These are phyloP conservation scores for Aplysina aerophoba DNA, from an alignment of 37 sponge, comb jelly and placozoan species.

Conservation along the genomic window DNA sequence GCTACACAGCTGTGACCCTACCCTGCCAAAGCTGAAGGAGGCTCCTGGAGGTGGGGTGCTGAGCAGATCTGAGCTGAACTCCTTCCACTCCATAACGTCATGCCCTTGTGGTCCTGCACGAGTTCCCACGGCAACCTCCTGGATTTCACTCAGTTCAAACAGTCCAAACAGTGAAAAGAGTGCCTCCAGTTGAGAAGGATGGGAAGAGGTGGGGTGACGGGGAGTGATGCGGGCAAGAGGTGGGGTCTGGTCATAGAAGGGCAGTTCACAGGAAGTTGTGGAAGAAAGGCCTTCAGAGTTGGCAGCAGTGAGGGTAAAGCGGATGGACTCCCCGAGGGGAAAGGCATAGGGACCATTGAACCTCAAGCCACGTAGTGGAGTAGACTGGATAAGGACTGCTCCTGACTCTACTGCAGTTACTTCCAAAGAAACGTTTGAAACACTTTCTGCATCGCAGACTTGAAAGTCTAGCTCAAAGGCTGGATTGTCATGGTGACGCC, in stretches of 20 bases:
- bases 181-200: constrained; percentile 52
- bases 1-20: constrained; percentile 22
- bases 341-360: constrained; percentile 48
- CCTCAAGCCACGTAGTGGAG: constrained; percentile 38
- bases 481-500: constrained; percentile 50
- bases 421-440: constrained; percentile 24
- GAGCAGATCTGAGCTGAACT: constrained; percentile 21
- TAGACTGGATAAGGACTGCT: constrained; percentile 21
- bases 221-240: constrained; percentile 74
- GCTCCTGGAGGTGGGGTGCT: constrained; percentile 18
- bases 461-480: constrained; percentile 68
- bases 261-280: constrained; percentile 42
- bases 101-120: constrained; percentile 57
- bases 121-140: constrained; percentile 71
- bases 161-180: constrained; percentile 71
- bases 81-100: constrained; percentile 63
- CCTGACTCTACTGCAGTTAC: constrained; percentile 16
- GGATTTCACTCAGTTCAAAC: constrained; percentile 39
- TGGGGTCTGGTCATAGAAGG: constrained; percentile 61
- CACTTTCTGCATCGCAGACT: constrained; percentile 51
- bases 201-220: constrained; percentile 51
- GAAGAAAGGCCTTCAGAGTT: constrained; percentile 41
- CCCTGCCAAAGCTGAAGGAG: constrained; percentile 57
- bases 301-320: constrained; percentile 39
- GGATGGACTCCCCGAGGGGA: constrained; percentile 10